Conservation (phyloP, 2,888 invertebrate genomes). For the Fissipunctia ypsillon region DNA sequence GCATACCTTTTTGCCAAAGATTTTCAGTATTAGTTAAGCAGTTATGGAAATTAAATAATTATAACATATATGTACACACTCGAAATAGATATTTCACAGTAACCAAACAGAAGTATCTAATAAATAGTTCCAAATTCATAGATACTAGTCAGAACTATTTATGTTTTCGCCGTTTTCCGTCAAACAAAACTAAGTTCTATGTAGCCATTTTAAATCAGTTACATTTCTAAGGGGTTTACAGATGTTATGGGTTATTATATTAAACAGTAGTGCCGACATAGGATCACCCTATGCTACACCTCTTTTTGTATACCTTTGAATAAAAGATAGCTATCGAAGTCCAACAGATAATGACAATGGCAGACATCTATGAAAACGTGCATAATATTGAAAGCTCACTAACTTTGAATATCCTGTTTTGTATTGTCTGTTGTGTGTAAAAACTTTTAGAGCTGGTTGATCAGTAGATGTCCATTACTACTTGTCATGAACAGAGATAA, state of each 20-base stretch:
- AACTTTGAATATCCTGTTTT: slow-evolving; percentile 29
- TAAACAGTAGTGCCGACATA: too few relatives aligned
- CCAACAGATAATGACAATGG: background rate
- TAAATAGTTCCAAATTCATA: background rate
- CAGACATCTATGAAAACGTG: background rate
- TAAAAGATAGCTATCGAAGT: slow-evolving; percentile 11
- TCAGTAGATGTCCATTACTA: slow-evolving; percentile 1
- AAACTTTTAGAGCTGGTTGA: background rate
- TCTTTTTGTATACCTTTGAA: too few relatives aligned
- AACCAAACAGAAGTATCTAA: background rate
- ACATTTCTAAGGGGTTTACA: too few relatives aligned
- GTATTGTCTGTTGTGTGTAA: background rate
- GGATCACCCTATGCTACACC: too few relatives aligned
- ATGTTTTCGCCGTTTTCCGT: background rate
- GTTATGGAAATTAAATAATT: background rate
- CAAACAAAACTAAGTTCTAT: slow-evolving; percentile 7
- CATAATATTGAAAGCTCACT: background rate
- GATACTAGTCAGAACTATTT: background rate
- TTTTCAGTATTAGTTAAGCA: background rate
- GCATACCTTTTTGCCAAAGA: too few relatives aligned
- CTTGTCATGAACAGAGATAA: background rate
- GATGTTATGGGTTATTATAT: too few relatives aligned
- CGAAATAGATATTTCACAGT: background rate
- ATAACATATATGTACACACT: background rate
- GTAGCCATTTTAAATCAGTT: slow-evolving; percentile 12